A percentile compares a stretch with the other conserved stretches of the same genome.
These are phyloP conservation scores for Threskiornis aethiopicus DNA, from an alignment of 2,797 vertebrate genomes.

Conservation along the genomic window DNA sequence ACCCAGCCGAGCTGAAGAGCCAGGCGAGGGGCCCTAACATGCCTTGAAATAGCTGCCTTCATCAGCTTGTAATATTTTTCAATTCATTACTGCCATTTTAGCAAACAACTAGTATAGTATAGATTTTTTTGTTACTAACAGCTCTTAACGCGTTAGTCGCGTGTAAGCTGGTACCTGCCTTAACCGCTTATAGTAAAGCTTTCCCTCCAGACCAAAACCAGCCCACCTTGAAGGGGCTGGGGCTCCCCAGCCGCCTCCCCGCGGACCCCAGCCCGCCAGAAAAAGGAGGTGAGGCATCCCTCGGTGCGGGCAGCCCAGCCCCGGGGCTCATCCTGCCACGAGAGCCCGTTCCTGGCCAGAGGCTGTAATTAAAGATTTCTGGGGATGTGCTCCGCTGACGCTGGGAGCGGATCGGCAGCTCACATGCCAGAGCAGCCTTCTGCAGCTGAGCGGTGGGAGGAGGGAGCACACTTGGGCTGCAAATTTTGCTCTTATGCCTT, in stretches of 20 bases:
- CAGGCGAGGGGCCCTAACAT: not conserved
- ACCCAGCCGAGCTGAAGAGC: not conserved
- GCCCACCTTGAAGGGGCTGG: not conserved
- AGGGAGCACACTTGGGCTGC: not conserved
- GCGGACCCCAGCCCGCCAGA: not conserved
- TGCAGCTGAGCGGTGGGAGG: not conserved
- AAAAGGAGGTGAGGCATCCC: not conserved
- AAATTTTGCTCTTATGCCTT: not conserved
- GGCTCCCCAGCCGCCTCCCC: not conserved
- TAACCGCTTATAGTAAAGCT: not conserved
- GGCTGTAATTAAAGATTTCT: not conserved
- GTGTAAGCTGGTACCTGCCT: not conserved
- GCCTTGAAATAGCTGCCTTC: not conserved
- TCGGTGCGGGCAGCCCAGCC: not conserved
- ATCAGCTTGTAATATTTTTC: not conserved
- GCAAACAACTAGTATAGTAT: not conserved
- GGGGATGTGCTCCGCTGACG: not conserved
- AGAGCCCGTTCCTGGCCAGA: not conserved
- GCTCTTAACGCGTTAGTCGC: not conserved
- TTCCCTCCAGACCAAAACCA: not conserved
- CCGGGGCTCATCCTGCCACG: fast-evolving
- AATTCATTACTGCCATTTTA: not conserved
- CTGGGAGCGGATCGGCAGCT: not conserved
- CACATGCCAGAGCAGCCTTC: not conserved
- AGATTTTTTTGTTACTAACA: not conserved